These are phyloP conservation scores for Toxonevra muliebris DNA, from an alignment of 2,888 invertebrate genomes.

Conservation along the genomic window DNA sequence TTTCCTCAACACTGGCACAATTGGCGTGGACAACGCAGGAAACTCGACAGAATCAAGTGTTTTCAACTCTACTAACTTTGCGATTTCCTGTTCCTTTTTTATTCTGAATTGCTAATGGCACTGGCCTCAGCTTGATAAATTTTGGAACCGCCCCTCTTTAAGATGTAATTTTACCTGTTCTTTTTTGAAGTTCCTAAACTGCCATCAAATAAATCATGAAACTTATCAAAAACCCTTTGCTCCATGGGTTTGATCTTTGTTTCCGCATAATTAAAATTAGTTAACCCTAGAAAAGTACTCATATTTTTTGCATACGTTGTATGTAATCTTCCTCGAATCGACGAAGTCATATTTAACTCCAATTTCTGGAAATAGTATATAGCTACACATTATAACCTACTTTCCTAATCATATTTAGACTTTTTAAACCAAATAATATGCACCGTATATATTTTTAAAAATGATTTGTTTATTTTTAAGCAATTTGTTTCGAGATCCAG, in stretches of 20 bases:
- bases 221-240: not conserved
- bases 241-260: not conserved
- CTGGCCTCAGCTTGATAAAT: constrained; percentile 33
- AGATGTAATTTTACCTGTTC: not conserved
- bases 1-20: constrained; percentile 55
- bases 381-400: no score
- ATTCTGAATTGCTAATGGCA: constrained; percentile 30
- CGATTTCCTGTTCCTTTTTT: constrained; percentile 31
- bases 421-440: no score
- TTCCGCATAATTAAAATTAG: no score
- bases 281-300: no score
- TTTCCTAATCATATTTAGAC: no score
- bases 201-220: constrained; percentile 1
- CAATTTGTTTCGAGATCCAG: no score
- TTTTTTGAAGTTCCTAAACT: not conserved
- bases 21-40: constrained; percentile 52
- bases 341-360: no score
- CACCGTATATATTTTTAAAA: no score
- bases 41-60: constrained; percentile 35
- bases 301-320: no score
- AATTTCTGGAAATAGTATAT: no score
- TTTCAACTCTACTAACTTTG: constrained; percentile 26
- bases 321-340: no score
- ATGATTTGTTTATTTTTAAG: no score
- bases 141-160: constrained; percentile 18